Conservation (phyloP, 2,113 vertebrate genomes). For the Caretta caretta region DNA sequence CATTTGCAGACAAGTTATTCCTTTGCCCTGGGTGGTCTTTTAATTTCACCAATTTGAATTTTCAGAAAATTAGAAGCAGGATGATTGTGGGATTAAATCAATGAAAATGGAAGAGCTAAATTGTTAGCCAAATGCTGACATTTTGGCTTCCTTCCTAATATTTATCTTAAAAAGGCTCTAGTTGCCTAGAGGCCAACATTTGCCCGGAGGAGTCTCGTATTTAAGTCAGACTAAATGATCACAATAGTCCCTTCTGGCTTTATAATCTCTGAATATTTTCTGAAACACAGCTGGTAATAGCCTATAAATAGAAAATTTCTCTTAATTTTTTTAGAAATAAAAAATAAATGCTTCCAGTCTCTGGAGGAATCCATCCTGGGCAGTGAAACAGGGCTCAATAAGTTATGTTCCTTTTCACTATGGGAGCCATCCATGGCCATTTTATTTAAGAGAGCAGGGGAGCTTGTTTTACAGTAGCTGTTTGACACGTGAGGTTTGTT, state of each 20-base stretch:
- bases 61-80: not conserved
- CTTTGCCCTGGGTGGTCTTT: not conserved
- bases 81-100: not conserved
- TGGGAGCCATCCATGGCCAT: not conserved
- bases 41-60: not conserved
- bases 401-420: not conserved
- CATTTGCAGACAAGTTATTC: not conserved
- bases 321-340: constrained; percentile 26
- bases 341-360: constrained; percentile 7
- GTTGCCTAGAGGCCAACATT: not conserved
- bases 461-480: constrained; percentile 34
- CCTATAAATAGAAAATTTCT: not conserved
- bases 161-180: not conserved
- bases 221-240: not conserved
- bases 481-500: constrained; percentile 20
- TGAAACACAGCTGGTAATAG: not conserved
- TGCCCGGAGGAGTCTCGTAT: not conserved
- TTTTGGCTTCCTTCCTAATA: fast-evolving
- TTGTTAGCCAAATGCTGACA: not conserved
- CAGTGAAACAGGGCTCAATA: not conserved
- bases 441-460: not conserved
- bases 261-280: not conserved
- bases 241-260: not conserved
- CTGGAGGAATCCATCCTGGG: not conserved
- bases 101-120: not conserved